Percentiles rank a stretch among this genome's conserved stretches.
phyloP scores from a whole-genome alignment of 2,113 vertebrate genomes.

The Notothenia rossii region DNA sequence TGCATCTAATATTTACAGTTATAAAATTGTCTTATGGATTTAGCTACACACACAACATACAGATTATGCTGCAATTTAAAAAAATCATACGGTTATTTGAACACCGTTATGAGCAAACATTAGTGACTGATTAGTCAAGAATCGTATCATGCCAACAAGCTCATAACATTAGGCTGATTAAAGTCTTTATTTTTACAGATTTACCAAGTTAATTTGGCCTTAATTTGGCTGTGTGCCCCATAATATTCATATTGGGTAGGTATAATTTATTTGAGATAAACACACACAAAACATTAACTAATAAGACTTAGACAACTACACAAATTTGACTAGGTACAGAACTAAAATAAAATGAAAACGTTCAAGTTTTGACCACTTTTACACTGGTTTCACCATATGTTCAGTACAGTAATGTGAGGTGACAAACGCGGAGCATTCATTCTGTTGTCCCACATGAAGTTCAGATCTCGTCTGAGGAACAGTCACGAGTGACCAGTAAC shows the following conservation, averaged over 20 bases:
- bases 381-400: constrained; percentile 8
- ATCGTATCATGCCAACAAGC: constrained; percentile 32
- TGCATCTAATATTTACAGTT: constrained; percentile 62
- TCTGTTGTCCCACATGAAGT: constrained; percentile 33
- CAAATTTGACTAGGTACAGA: constrained; percentile 61
- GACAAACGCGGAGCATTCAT: background rate
- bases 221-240: constrained; percentile 9
- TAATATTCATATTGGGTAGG: background rate
- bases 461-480: constrained; percentile 49
- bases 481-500: constrained; percentile 85
- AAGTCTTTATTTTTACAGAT: background rate
- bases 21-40: constrained; percentile 4
- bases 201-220: background rate
- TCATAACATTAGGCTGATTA: constrained; percentile 3
- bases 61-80: constrained; percentile 14
- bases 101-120: constrained; percentile 24
- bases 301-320: constrained; percentile 67
- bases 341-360: constrained; percentile 66
- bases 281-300: constrained; percentile 64
- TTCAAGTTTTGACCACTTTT: constrained; percentile 34
- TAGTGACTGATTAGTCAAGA: constrained; percentile 18
- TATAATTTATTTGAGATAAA: constrained; percentile 48
- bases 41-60: constrained; percentile 29
- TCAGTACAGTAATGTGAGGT: background rate
- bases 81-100: constrained; percentile 10